Base-by-base conservation (phyloP, 2,888 invertebrate genomes). In the Agriopis leucophaearia region DNA sequence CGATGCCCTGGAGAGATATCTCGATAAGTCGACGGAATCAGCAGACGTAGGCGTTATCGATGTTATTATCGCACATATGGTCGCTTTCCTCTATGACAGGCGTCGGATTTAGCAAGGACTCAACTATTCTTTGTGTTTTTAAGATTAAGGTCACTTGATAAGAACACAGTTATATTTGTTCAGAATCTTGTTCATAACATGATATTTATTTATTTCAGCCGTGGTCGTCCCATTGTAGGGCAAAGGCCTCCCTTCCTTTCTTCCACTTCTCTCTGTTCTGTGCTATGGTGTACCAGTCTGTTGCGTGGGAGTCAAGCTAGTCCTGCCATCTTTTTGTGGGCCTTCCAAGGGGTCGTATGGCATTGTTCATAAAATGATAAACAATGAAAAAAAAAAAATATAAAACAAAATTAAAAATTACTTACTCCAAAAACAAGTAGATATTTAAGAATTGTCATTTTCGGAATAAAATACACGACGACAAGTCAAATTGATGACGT, bases 1-100 rank as follows among this genome's bases (percentile, higher is more conserved):
- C 80, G 87, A 88, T 87, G 86, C 76, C 77, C 81, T 74, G 80
- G 70, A 72, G 76, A 82, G 84, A 83, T 79, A 79, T 69, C 79
- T 76, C 76, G 79, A 84, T 69, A 69, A 64, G 64, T 60, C 59
- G 63, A 40, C 42, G 51, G 48, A 54, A 48, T 83, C 78, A 75
- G 78, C 75, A 77, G 78, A 78, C 82, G 81, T 85, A 83, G 87
- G 87, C 79, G 86, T 80, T 74, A 74, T 72, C 75, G 74, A 70
- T 65, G 50, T 51, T 52, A 54, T 50, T 51, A 64, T 72, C 64
- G 61, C 66, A 64, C 66, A 66, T 27, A 56, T 72, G 69, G 59
- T 64, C 54, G 64, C 56, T 35, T 65, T 65, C 64, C 56, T 71
- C 68, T 71, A 61, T 60, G 62, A 69, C 59, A 69, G 42, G 42